phyloP scores from a whole-genome alignment of 2,113 vertebrate genomes.

The Aythya baeri region DNA sequence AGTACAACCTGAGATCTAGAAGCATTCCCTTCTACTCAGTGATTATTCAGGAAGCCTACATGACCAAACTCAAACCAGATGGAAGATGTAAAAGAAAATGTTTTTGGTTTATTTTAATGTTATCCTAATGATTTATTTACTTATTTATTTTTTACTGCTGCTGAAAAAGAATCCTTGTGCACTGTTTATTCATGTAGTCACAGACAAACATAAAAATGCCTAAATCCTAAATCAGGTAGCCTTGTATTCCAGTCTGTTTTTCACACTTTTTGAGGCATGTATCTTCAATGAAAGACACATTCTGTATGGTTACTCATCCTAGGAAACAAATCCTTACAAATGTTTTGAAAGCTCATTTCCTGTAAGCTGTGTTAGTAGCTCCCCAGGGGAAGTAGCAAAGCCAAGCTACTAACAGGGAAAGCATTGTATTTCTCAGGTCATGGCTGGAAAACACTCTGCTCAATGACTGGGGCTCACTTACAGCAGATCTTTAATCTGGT shows the following conservation, averaged over 20 bases:
- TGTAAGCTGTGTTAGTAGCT: constrained; percentile 58
- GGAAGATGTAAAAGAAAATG: not conserved
- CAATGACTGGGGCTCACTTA: constrained; percentile 61
- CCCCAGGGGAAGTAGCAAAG: constrained; percentile 51
- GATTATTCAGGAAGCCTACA: not conserved
- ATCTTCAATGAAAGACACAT: constrained; percentile 24
- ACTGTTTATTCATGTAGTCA: not conserved
- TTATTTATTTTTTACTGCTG: not conserved
- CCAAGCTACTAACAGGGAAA: constrained; percentile 56
- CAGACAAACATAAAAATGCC: not conserved
- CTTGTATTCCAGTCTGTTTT: not conserved
- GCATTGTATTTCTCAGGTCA: constrained; percentile 55
- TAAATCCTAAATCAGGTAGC: not conserved
- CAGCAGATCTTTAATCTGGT: constrained; percentile 66
- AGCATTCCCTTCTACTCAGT: not conserved
- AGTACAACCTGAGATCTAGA: not conserved
- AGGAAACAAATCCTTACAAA: constrained; percentile 58
- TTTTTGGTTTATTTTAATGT: not conserved
- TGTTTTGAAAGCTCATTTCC: constrained; percentile 67
- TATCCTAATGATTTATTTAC: not conserved
- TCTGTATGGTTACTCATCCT: constrained; percentile 50
- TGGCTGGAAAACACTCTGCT: constrained; percentile 41
- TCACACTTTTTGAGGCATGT: constrained; percentile 27
- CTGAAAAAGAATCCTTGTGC: not conserved
- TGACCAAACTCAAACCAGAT: not conserved